Conservation (phyloP, 2,888 invertebrate species). For the Halocaridina rubra region DNA sequence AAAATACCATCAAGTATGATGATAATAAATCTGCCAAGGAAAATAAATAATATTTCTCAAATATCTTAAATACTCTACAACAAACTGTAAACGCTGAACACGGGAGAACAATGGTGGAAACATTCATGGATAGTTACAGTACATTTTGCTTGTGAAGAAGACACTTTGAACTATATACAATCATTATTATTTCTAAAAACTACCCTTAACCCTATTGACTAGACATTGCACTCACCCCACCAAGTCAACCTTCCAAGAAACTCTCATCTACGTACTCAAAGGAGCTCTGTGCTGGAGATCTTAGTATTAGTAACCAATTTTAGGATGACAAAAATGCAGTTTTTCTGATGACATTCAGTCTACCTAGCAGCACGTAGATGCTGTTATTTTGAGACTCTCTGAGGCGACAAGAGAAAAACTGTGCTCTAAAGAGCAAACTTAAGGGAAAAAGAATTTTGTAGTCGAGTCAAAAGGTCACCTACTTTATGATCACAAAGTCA, state of each 20-base stretch:
- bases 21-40: conserved; percentile 22
- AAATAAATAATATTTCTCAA: conserved; percentile 26
- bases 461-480: too few species aligned
- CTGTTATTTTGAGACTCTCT: neutral
- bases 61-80: conserved; percentile 13
- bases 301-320: too few species aligned
- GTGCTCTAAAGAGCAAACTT: too few species aligned
- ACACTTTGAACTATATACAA: conserved; percentile 58
- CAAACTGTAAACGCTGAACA: conserved; percentile 37
- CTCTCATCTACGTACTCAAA: neutral
- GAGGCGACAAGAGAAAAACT: neutral
- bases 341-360: too few species aligned
- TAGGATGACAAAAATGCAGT: too few species aligned
- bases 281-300: too few species aligned
- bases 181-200: conserved; percentile 30
- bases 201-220: conserved; percentile 56
- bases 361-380: too few species aligned
- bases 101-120: conserved; percentile 22
- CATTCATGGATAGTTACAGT: conserved; percentile 33
- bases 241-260: conserved; percentile 2
- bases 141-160: conserved; percentile 47
- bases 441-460: too few species aligned
- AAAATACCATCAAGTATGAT: neutral
- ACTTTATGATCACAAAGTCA: too few species aligned
- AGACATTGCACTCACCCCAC: conserved; percentile 59